These are phyloP conservation scores for Platycnemis pennipes DNA, from an alignment of 2,888 invertebrate genomes.

Conservation along the genomic window DNA sequence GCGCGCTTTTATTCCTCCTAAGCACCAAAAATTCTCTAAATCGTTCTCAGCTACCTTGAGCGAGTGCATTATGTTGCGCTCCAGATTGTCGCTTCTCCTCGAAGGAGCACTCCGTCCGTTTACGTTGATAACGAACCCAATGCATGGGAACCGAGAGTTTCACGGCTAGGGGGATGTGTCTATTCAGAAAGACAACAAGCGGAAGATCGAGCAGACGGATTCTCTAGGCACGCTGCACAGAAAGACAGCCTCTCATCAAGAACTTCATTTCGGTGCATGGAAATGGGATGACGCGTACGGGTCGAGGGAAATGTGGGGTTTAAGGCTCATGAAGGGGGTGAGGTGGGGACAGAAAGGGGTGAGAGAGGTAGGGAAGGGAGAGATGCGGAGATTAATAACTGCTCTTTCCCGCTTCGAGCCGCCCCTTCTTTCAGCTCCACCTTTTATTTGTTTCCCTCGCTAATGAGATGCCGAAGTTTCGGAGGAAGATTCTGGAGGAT, in stretches of 20 bases:
- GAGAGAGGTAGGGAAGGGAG: background rate
- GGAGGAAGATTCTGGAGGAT: conserved; percentile 31
- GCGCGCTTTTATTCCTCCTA: too few relatives aligned
- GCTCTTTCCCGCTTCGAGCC: conserved; percentile 35
- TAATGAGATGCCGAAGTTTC: conserved; percentile 36
- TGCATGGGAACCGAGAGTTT: background rate
- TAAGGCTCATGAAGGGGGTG: too few relatives aligned
- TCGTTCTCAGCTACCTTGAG: too few relatives aligned
- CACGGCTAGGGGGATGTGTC: background rate
- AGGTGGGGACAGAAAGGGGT: background rate
- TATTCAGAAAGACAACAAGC: background rate
- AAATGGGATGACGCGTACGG: background rate
- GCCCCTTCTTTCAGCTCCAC: background rate
- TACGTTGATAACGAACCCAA: background rate
- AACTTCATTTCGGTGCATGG: conserved; percentile 15
- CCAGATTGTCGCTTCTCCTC: too few relatives aligned
- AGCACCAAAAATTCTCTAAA: too few relatives aligned
- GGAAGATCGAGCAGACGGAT: background rate
- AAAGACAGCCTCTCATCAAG: background rate
- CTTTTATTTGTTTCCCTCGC: conserved; percentile 32
- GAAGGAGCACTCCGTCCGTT: background rate
- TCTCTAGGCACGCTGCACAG: background rate
- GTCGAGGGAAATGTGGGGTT: background rate
- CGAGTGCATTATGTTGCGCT: too few relatives aligned
- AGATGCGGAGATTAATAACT: conserved; percentile 7